Conservation (phyloP, 2,888 invertebrate species). For the Odontocolon sp. region DNA sequence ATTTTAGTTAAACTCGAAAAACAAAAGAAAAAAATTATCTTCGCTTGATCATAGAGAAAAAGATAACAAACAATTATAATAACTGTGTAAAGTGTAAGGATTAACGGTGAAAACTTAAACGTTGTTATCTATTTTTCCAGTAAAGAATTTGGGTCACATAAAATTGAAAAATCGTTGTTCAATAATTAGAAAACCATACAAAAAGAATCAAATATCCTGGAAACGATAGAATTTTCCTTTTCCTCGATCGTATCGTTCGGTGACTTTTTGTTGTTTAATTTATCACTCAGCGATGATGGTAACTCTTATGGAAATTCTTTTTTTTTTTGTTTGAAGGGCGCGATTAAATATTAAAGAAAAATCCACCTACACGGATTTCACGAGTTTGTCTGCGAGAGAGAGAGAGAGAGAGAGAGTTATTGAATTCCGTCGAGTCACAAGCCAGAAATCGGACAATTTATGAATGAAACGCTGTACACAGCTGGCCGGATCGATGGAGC, state of each 20-base stretch:
- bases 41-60: slow-evolving; percentile 1
- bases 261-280: not conserved
- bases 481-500: slow-evolving; percentile 80
- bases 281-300: not conserved
- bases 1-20: too few species aligned
- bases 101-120: slow-evolving; percentile 61
- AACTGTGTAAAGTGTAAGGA: slow-evolving; percentile 47
- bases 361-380: not conserved
- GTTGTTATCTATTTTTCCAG: slow-evolving; percentile 66
- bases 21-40: not conserved
- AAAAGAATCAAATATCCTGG: slow-evolving; percentile 1
- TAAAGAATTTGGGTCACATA: slow-evolving; percentile 55
- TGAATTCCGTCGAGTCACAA: not conserved
- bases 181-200: slow-evolving; percentile 6
- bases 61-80: slow-evolving; percentile 44
- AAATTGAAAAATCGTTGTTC: slow-evolving; percentile 2
- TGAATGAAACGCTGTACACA: slow-evolving; percentile 79
- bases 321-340: too few species aligned
- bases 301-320: too few species aligned
- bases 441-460: slow-evolving; percentile 75
- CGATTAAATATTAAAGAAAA: too few species aligned
- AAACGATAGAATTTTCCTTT: too few species aligned
- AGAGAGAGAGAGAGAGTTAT: too few species aligned
- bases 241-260: not conserved
- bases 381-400: too few species aligned